Evolutionary conservation across 37 sponge, comb jelly and placozoan genomes (phyloP), one percentile per base, ranked within the genome.

Genomic region (Crambe crambe): DNA sequence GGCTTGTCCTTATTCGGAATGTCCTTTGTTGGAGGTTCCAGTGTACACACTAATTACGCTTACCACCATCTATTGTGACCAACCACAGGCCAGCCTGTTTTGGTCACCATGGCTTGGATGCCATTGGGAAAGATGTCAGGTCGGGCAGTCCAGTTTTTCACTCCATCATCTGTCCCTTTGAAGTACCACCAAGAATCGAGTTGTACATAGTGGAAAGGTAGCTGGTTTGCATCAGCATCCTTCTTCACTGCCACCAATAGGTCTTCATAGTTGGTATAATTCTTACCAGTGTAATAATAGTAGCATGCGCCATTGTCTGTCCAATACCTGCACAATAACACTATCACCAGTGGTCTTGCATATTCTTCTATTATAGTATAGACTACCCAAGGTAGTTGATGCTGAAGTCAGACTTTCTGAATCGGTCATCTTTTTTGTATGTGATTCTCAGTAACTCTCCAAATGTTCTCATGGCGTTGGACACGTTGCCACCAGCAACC

Each of bases 181-280:
- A 58, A 93, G 76, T 93, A 93, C 93, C 93, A 93, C 93, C 93
- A 93, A 25, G 89, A 89, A 67, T 93, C 93, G 32, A 93, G 10
- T 85, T 93, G 74, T 2, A 92, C 26, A 57, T 92, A 92, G 4
- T 73, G 36, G 70, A 47, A 87, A 42, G 93, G 93, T 3, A 92
- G 62, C 3, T 67, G 73, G 8, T 56, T 34, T 22, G 79, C 29
- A 32, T 88, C 86, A 32, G 89, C 89, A 67, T 83, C 44, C 44
- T 79, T 29, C 72, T 88, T 88, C 60, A 87, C 89, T 30, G 80
- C 89, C 21, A 84, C 68, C 34, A 92, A 63, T 18, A 85, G 74
- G 0, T 92, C 88, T 64, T 92, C 93, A 76, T 92, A 92, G 80
- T 92, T 88, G 42, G 76, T 54, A 37, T 81, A 85, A 22, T 79